These are phyloP conservation scores for Plagiodera versicolora DNA, from an alignment of 2,888 invertebrate genomes.

Conservation along the genomic window DNA sequence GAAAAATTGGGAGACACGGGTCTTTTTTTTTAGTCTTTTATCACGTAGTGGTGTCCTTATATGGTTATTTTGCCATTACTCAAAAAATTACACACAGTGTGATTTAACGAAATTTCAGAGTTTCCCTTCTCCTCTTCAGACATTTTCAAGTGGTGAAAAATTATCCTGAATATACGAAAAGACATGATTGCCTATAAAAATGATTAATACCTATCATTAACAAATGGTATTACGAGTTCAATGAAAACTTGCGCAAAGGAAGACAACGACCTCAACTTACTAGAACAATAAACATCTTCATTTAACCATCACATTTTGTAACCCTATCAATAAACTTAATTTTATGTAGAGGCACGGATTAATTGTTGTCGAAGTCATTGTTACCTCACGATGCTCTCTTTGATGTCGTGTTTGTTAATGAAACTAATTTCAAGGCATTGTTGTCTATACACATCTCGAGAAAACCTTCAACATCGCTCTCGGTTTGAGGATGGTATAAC, in stretches of 20 bases:
- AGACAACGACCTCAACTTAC: not conserved
- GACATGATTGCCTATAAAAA: too few species aligned
- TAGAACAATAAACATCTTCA: not conserved
- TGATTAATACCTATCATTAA: too few species aligned
- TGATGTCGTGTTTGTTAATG: slow-evolving; percentile 10
- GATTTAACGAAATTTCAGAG: too few species aligned
- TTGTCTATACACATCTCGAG: slow-evolving; percentile 9
- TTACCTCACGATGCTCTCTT: slow-evolving; percentile 6
- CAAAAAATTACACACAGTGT: too few species aligned
- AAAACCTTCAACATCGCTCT: slow-evolving; percentile 12
- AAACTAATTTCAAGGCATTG: slow-evolving; percentile 5
- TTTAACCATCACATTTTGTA: not conserved
- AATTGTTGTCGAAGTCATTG: not conserved
- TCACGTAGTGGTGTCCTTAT: too few species aligned
- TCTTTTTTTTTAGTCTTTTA: too few species aligned
- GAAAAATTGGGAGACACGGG: too few species aligned
- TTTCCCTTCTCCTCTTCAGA: too few species aligned
- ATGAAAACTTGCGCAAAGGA: not conserved
- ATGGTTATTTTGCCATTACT: too few species aligned
- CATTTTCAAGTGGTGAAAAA: too few species aligned
- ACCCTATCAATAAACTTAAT: not conserved
- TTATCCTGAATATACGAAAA: too few species aligned
- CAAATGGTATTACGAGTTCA: not conserved
- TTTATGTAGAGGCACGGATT: not conserved
- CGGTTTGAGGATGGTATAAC: not conserved